Evolutionary conservation across 64 coral and sea anemone genomes (phyloP), one percentile per base, ranked within the genome.

Genomic region (Orbicella faveolata): DNA sequence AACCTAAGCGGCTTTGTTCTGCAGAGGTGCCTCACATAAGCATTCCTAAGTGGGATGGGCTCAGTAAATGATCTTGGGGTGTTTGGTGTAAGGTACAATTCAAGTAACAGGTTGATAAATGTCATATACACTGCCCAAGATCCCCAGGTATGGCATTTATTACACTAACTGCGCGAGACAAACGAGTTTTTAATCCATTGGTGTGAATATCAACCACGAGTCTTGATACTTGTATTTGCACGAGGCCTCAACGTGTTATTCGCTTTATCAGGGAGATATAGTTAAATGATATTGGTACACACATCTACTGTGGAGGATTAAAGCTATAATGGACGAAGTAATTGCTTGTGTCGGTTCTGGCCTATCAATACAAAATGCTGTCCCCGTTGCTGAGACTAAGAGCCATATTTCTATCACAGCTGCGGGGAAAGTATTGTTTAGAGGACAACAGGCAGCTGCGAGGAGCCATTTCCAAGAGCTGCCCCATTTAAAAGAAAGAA

Each of bases 321-420:
- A 63, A 88, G 79, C 75, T 87, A 89, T 93, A 96, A 90, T 89
- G 88, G 83, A 67, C 86, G 51, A 78, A 70, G 89, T 95, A 95
- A 96, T 89, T 93, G 75, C 90, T 79, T 87, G 87, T 93, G 90
- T 90, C 90, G 84, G 73, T 75, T 82, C 73, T 55, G 14, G 2
- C 61, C 73, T 88, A 54, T 88, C 59, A 84, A 96, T 79, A 88
- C 65, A 90, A 91, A 89, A 93, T 87, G 69, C 73, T 61, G 67
- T 94, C 75, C 63, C 79, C 95, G 95, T 96, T 96, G 95, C 95
- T 96, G 92, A 87, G 95, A 86, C 88, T 73, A 87, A 79, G 89
- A 48, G 48, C 57, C 65, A 94, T 63, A 78, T 88, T 88, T 87
- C 88, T 86, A 53, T 90, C 91, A 84, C 92, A 96, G 95, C 92